Base-by-base conservation (phyloP, 2,888 invertebrate species). In the Cheilosia scutellata region DNA sequence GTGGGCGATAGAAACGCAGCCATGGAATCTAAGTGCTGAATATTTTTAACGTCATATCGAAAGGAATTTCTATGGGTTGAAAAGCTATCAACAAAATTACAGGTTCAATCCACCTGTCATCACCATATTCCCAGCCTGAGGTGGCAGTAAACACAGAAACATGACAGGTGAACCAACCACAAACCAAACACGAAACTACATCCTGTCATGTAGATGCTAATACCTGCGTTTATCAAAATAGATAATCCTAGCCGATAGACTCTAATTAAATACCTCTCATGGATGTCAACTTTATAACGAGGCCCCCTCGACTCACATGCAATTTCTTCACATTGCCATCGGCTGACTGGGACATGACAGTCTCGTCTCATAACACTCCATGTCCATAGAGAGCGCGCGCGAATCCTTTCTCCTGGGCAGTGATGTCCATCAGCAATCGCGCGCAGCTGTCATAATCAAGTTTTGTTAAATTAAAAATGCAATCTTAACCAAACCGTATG, bases 191-290 rank as follows among this genome's bases (percentile, higher is more conserved):
- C 11, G 44, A 37, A 60, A 62, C 31, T 31, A 44, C 47, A 62
- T 47, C 25, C 42, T 51, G n/a, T 11, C 53, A 27, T 68, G 60
- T 66, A 27, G n/a, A 51, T 70, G 60, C 9, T 7, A 42, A 42
- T 9, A 49, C 2, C 44, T 37, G 53, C 49, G 37, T 62, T 49
- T 62, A 63, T 78, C 72, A 60, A 42, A 68, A 40, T 7, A 66
- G 49, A 68, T 68, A 74, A 55, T 63, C 60, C 47, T 37, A 79
- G 33, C 55, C 25, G 68, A 79, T 70, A 58, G 51, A 60, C 37
- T 44, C 79, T 70, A 84, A 84, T 84, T 84, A 84, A 79, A 70
- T 70, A 42, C 31, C 58, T 57, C 53, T 57, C 62, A 78, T 44
- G 29, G 68, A 74, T 62, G 63, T 70, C 79, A 58, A 37, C 72